Percentiles rank a stretch among this genome's conserved stretches.
phyloP scores from a whole-genome alignment of 2,797 vertebrate genomes.

The Bradypodion ventrale region DNA sequence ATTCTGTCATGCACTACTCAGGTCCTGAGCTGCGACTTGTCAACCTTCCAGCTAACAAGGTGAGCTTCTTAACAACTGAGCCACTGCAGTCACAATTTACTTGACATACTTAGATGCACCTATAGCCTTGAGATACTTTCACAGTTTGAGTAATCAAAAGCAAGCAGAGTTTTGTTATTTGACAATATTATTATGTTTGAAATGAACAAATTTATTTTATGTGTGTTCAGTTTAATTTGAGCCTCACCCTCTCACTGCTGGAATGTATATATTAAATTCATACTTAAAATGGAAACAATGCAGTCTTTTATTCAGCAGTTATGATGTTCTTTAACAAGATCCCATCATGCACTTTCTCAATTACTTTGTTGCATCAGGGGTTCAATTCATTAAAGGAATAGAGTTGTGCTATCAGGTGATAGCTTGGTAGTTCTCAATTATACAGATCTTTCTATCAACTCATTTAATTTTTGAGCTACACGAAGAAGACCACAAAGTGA shows the following conservation, averaged over 20 bases:
- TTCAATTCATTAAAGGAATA: no score
- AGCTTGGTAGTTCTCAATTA: slow-evolving; percentile 11
- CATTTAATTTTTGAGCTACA: slow-evolving; percentile 4
- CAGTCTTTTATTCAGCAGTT: background rate
- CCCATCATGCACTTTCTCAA: background rate
- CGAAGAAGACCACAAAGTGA: background rate
- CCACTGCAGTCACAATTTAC: no score
- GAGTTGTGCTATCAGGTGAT: slow-evolving; percentile 10
- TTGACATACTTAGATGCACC: no score
- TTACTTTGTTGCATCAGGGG: background rate
- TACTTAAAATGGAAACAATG: background rate
- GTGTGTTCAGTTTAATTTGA: no score
- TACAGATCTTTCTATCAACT: slow-evolving; percentile 7
- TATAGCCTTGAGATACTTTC: background rate
- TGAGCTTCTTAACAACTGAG: no score
- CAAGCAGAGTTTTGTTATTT: background rate
- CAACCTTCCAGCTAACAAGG: no score
- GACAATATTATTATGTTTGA: background rate
- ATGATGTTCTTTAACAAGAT: background rate
- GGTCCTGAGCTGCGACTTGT: no score
- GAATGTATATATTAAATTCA: background rate
- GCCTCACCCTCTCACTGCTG: background rate
- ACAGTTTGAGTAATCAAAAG: background rate
- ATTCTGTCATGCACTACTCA: no score
- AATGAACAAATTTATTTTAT: background rate